Conservation (phyloP, 2,888 invertebrate genomes). For the Syrphus vitripennis region DNA sequence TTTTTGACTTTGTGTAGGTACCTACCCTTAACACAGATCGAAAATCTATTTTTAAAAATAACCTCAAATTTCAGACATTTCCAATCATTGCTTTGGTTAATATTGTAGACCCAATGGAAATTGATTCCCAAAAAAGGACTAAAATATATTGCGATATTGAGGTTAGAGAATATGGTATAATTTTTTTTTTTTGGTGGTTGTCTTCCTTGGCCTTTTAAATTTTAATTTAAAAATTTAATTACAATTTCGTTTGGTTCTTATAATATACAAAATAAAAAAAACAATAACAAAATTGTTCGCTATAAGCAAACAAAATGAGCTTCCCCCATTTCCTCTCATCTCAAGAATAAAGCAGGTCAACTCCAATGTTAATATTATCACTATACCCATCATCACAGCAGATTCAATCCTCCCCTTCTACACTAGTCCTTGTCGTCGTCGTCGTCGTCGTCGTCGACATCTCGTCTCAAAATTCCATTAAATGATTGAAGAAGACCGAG, state of each 20-base stretch:
- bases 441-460: neutral
- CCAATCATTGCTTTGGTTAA: neutral
- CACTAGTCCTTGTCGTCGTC: neutral
- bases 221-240: slow-evolving; percentile 68
- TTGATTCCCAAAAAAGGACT: slow-evolving; percentile 15
- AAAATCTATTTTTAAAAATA: slow-evolving; percentile 48
- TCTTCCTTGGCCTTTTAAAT: slow-evolving; percentile 52
- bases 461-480: slow-evolving; percentile 73
- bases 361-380: slow-evolving; percentile 34
- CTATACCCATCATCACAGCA: slow-evolving; percentile 1
- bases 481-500: slow-evolving; percentile 74
- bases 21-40: slow-evolving; percentile 16
- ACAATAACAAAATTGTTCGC: neutral
- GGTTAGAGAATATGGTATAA: neutral
- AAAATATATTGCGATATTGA: slow-evolving; percentile 4
- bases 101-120: neutral
- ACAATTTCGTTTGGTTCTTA: slow-evolving; percentile 39
- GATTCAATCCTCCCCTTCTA: neutral
- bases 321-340: neutral
- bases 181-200: neutral
- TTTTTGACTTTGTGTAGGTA: slow-evolving; percentile 27
- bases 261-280: neutral
- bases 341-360: slow-evolving; percentile 51
- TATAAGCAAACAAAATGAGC: slow-evolving; percentile 33
- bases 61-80: neutral